Conservation (phyloP, 2,888 invertebrate genomes). For the Polymixis lichenea region DNA sequence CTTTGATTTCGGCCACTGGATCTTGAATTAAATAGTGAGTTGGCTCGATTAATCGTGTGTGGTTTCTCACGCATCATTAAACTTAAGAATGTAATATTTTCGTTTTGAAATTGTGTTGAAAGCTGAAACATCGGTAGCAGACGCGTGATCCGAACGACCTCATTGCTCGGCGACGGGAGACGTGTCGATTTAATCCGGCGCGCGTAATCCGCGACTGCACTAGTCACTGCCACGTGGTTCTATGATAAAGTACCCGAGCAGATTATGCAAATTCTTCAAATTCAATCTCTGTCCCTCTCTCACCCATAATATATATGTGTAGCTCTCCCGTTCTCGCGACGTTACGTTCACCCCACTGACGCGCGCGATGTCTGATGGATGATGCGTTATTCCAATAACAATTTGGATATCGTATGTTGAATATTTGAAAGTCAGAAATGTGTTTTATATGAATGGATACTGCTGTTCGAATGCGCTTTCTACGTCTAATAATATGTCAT, state of each 20-base stretch:
- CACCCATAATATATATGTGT: constrained; percentile 67
- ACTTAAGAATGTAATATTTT: constrained; percentile 55
- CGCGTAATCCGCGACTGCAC: constrained; percentile 89
- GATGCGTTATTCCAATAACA: constrained; percentile 90
- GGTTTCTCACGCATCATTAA: constrained; percentile 54
- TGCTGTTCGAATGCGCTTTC: constrained; percentile 61
- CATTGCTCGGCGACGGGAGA: constrained; percentile 66
- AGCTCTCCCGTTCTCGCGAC: constrained; percentile 75
- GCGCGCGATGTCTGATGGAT: constrained; percentile 88
- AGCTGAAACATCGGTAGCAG: constrained; percentile 58
- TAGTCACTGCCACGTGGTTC: constrained; percentile 91
- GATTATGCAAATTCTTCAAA: constrained; percentile 90
- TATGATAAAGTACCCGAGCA: constrained; percentile 90
- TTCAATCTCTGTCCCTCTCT: constrained; percentile 80
- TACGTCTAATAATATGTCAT: constrained; percentile 56
- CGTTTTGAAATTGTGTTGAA: constrained; percentile 58
- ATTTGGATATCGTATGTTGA: constrained; percentile 89
- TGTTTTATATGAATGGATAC: constrained; percentile 66
- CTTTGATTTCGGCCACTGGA: constrained; percentile 79
- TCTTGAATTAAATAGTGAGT: constrained; percentile 67
- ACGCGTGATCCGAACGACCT: constrained; percentile 77
- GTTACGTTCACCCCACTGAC: constrained; percentile 85
- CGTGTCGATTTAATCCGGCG: constrained; percentile 84
- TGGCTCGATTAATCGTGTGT: constrained; percentile 57
- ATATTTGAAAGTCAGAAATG: constrained; percentile 83